Evolutionary conservation across 2,113 vertebrate genomes (phyloP).

Genomic region (Hiodon tergisus): DNA sequence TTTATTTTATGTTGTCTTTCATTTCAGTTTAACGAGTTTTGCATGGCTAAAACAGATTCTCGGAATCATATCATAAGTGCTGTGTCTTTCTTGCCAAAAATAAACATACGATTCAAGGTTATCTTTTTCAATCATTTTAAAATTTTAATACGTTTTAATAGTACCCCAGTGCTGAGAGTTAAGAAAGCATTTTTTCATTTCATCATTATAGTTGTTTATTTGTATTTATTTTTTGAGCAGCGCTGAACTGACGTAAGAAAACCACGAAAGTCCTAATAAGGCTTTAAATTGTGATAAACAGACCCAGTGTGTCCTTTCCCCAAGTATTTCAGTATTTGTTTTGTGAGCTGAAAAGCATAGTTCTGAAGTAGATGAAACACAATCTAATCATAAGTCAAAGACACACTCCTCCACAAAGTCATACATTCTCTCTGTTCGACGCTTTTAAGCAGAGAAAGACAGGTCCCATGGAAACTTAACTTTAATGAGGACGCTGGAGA

Average conservation of each 20-base stretch:
- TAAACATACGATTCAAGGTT: too few species aligned
- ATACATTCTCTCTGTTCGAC: not conserved
- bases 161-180: too few species aligned
- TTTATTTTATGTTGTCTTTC: too few species aligned
- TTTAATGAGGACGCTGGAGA: not conserved
- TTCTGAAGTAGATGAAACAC: slow-evolving; percentile 2
- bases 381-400: slow-evolving; percentile 3
- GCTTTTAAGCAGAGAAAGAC: not conserved
- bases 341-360: not conserved
- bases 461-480: slow-evolving; percentile 8
- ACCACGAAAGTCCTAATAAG: not conserved
- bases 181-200: too few species aligned
- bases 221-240: too few species aligned
- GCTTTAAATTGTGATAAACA: not conserved
- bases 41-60: too few species aligned
- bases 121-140: too few species aligned
- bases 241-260: not conserved
- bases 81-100: too few species aligned
- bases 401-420: not conserved
- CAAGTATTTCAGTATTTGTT: not conserved
- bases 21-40: too few species aligned
- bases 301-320: not conserved
- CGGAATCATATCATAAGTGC: too few species aligned
- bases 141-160: too few species aligned
- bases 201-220: too few species aligned